Evolutionary conservation across 92 coral and sea anemone genomes (phyloP).

Genomic region (Palythoa grandis): DNA sequence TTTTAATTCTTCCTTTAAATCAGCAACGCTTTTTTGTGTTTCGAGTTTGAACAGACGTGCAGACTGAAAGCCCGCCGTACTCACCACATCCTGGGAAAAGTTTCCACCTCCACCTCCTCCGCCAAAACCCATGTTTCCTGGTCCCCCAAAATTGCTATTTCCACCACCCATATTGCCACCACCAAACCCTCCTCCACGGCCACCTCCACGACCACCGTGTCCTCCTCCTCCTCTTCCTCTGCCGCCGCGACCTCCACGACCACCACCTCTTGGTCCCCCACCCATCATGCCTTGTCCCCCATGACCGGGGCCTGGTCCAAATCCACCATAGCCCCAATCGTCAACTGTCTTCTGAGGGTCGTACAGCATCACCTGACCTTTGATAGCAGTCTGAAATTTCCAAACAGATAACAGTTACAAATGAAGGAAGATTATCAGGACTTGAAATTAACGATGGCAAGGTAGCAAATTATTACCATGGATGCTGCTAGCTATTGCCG

Average conservation of each 20-base stretch:
- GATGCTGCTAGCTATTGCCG: too few relatives aligned
- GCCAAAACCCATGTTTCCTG: conserved; percentile 41
- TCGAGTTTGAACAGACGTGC: too few relatives aligned
- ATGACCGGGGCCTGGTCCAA: conserved; percentile 43
- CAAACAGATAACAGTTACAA: background rate
- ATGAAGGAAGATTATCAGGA: background rate
- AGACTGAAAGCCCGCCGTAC: too few relatives aligned
- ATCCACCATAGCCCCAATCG: conserved; percentile 79
- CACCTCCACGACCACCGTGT: conserved; percentile 65
- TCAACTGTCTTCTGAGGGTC: conserved; percentile 74
- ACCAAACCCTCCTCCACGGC: conserved; percentile 68
- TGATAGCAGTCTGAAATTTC: conserved; percentile 72
- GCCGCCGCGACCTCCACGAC: conserved; percentile 71
- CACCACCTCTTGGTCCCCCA: conserved; percentile 60
- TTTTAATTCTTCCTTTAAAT: too few relatives aligned
- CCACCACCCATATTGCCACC: conserved; percentile 74
- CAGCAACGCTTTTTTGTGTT: too few relatives aligned
- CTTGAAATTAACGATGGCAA: background rate
- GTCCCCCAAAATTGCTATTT: conserved; percentile 57
- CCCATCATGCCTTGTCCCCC: conserved; percentile 50
- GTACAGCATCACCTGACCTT: conserved; percentile 86
- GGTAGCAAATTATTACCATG: too few relatives aligned
- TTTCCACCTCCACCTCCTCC: conserved; percentile 49
- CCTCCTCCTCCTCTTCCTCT: conserved; percentile 64
- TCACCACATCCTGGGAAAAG: conserved; percentile 45